Base-by-base conservation (phyloP, 64 coral and sea anemone genomes). In the Montipora capricornis region DNA sequence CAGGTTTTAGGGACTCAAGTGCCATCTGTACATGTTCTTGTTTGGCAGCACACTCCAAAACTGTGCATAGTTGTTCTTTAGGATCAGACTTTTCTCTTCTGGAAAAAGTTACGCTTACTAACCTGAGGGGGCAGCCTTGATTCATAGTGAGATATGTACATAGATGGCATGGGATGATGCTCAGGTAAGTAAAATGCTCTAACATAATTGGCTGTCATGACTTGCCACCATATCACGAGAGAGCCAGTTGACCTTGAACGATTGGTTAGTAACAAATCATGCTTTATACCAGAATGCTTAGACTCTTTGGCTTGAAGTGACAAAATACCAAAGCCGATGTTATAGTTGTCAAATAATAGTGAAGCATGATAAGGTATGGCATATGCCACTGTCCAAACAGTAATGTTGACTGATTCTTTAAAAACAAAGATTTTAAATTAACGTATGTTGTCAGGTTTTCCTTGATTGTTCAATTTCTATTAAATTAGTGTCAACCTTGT, bases 191-290 rank as follows among this genome's bases (percentile, higher is more conserved):
- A 73, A 26, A 91, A 91, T n/a, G 50, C n/a, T 15, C 75, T 52
- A 20, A 91, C 89, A 80, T 91, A 91, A 70, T 91, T 91, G 11
- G 44, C 91, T 20, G 74, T 64, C 83, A 93, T 88, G 22, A 91
- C 89, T 73, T 91, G 89, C 89, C 61, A 91, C 89, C 79, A 91
- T 91, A 75, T 91, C 15, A 79, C 89, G 7, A 81, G 59, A 6
- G 49, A 16, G 81, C 64, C 79, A 47, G 77, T 69, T 11, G 77
- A 49, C 29, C 47, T 81, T 24, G 88, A 90, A 78, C 55, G 87
- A 14, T 89, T 89, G 78, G 87, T 89, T 0, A 89, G 88, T 3
- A 6, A 6, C 17, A 83, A 73, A 13, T 91, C 79, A 58, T 82
- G 7, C 47, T 83, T 57, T 6, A 57, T 57, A 57, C 53, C 53